Conservation (phyloP, 37 sponge, comb jelly and placozoan genomes). For the Spongilla lacustris region DNA sequence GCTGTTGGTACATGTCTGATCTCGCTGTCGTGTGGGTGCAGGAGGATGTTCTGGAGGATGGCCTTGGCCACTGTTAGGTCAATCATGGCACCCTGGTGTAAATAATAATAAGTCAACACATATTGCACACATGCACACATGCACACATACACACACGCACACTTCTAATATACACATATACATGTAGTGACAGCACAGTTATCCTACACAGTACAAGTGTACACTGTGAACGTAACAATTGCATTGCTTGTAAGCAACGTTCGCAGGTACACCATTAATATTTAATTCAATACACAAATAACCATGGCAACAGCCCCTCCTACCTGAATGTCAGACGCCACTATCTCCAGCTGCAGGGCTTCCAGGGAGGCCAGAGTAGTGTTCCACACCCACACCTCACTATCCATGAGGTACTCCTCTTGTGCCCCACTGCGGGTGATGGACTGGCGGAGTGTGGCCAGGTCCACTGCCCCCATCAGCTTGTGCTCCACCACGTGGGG, state of each 20-base stretch:
- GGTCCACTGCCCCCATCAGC: constrained; percentile 70
- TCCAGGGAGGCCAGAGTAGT: constrained; percentile 37
- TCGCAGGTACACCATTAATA: too few species aligned
- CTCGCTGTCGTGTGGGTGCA: not conserved
- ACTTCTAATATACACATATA: too few species aligned
- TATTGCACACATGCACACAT: too few species aligned
- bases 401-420: constrained; percentile 47
- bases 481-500: constrained; percentile 41
- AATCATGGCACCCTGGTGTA: not conserved
- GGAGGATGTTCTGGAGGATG: not conserved
- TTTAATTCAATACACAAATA: too few species aligned
- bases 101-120: not conserved
- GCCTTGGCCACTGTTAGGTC: not conserved
- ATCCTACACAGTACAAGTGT: too few species aligned
- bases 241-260: too few species aligned
- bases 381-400: constrained; percentile 67
- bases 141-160: too few species aligned
- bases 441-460: constrained; percentile 58
- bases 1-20: not conserved
- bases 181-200: too few species aligned
- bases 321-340: constrained; percentile 53
- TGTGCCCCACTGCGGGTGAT: constrained; percentile 19
- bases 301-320: not conserved
- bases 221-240: too few species aligned
- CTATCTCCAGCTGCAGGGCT: constrained; percentile 33